Percentiles rank a stretch among this genome's conserved stretches.
These are phyloP conservation scores for Eulacestoma nigropectus DNA, from an alignment of 2,113 vertebrate species.

Conservation along the genomic window DNA sequence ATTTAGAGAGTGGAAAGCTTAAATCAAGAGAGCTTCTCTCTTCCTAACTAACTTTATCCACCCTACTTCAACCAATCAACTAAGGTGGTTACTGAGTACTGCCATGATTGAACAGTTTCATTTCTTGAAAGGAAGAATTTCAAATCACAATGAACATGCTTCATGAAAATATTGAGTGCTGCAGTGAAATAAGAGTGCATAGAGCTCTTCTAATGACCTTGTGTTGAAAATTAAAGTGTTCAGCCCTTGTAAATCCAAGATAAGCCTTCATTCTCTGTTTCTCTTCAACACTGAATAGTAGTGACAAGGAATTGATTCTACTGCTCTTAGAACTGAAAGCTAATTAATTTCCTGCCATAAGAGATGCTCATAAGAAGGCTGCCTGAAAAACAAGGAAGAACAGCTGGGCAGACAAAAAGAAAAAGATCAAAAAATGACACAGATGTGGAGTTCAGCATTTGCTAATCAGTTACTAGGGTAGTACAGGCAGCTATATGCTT, in stretches of 20 bases:
- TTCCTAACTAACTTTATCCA: not conserved
- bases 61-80: not conserved
- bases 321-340: not conserved
- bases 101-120: not conserved
- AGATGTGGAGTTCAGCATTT: not conserved
- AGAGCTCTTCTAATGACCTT: not conserved
- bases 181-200: not conserved
- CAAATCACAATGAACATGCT: not conserved
- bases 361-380: not conserved
- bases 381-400: not conserved
- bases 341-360: slow-evolving; percentile 4
- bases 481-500: not conserved
- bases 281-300: not conserved
- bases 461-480: not conserved
- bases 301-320: not conserved
- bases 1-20: not conserved
- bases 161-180: not conserved
- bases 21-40: not conserved
- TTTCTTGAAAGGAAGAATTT: not conserved
- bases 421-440: not conserved
- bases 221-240: not conserved
- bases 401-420: not conserved
- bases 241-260: not conserved
- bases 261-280: not conserved
- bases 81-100: not conserved